Conservation (phyloP, 2,797 vertebrate genomes). For the Esox lucius region DNA sequence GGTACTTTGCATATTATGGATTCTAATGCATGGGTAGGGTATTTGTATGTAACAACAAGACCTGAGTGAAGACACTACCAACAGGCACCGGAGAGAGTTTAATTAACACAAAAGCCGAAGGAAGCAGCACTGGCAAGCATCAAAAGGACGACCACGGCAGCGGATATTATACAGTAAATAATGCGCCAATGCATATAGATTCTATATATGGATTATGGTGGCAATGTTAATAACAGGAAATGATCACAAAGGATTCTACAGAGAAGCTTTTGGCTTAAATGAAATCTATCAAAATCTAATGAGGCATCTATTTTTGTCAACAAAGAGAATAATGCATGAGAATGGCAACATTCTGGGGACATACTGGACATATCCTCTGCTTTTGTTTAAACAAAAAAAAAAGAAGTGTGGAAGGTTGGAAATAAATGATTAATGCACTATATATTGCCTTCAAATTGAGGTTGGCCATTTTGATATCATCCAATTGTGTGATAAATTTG, state of each 20-base stretch:
- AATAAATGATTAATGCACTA: not conserved
- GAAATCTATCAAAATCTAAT: not conserved
- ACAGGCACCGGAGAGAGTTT: constrained; percentile 35
- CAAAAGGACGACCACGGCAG: not conserved
- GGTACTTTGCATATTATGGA: not conserved
- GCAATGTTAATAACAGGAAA: not conserved
- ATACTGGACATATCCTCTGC: not conserved
- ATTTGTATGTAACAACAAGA: constrained; percentile 29
- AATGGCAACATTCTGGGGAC: not conserved
- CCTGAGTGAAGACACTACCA: constrained; percentile 39
- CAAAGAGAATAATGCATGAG: not conserved
- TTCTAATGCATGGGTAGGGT: not conserved
- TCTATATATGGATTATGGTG: not conserved
- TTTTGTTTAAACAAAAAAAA: not conserved
- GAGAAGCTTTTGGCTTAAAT: not conserved
- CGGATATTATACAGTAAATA: not conserved
- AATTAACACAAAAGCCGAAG: constrained; percentile 26
- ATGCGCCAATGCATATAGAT: constrained; percentile 23
- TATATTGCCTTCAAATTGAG: not conserved
- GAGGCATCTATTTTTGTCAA: not conserved
- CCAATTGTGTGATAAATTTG: constrained; percentile 5
- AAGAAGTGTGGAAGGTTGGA: not conserved
- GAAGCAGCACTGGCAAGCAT: constrained; percentile 20
- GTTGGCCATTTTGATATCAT: not conserved
- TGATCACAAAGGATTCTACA: not conserved